Evolutionary conservation across 2,888 invertebrate species (phyloP), one percentile per base, ranked within the genome.

Genomic region (Lapara coniferarum): DNA sequence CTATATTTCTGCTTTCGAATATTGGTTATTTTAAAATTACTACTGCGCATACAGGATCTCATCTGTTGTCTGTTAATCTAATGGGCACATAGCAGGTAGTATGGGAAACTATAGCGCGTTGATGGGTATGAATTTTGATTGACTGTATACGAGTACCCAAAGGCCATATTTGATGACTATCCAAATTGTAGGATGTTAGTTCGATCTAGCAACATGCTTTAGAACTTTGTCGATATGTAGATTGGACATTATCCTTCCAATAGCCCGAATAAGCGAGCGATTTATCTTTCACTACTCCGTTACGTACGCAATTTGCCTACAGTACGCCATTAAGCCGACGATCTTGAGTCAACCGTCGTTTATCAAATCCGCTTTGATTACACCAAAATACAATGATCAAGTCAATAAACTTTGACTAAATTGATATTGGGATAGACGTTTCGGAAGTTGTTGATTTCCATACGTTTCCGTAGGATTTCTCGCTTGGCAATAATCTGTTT

Each of bases 321-420:
- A 46, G 49, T 63, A 19, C 46, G 49, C 49, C 63, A 19, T 63
- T 63, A 46, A 46, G 55, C 19, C 10, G 19, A 19, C 46, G 19
- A 19, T 19, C 19, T 46, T 46, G 46, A 63, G 19, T 63, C 46
- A 63, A 63, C 49, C 19, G 63, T 55, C 55, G 19, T 49, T 63
- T 63, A 49, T 49, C 49, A 63, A 63, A 63, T 46, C 46, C 49
- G 49, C 1, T 46, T 63, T 49, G 63, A 63, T 63, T 49, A 49
- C 63, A 16, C 59, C 44, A 16, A 63, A 63, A 19, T 25, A 63
- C 63, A 63, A 63, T 63, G 63, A 63, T 49, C 49, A 19, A 63
- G 63, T 63, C 63, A 49, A 49, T 63, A 63, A 63, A 63, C 19
- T 63, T 63, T 10, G 49, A 16, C 7, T 63, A 49, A 63, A 63